phyloP scores from a whole-genome alignment of 2,797 vertebrate species.

The Enteromius radiatus region DNA sequence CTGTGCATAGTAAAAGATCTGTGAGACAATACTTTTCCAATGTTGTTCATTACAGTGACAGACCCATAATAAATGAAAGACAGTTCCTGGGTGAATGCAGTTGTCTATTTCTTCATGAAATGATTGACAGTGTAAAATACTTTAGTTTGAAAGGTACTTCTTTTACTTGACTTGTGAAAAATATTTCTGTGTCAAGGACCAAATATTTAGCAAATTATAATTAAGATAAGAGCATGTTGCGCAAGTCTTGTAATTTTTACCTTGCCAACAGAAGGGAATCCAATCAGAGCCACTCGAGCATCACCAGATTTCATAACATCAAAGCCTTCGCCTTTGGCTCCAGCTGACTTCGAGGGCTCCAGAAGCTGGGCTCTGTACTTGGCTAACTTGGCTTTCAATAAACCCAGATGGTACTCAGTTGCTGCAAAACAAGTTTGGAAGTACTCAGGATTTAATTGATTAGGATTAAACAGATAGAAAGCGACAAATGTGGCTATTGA shows the following conservation, averaged over 20 bases:
- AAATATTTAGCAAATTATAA: not conserved
- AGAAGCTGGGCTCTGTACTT: conserved; percentile 96
- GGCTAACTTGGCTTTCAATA: conserved; percentile 96
- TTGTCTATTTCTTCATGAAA: not conserved
- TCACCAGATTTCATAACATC: conserved; percentile 99
- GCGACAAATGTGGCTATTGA: not conserved
- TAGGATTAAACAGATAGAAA: not conserved
- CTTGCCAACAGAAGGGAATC: conserved; percentile 99
- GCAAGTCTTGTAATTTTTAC: conserved; percentile 69
- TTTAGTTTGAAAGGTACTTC: not conserved
- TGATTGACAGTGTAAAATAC: not conserved
- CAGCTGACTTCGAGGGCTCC: conserved; percentile 91
- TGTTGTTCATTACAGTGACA: not conserved
- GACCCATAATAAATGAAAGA: not conserved
- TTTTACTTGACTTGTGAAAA: not conserved
- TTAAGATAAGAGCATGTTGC: not conserved
- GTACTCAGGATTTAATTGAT: not conserved
- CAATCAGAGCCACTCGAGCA: conserved; percentile 93
- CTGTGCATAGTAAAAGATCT: not conserved
- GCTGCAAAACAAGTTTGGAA: conserved; percentile 73
- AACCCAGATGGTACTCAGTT: conserved; percentile 95
- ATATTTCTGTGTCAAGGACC: not conserved
- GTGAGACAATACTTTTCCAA: not conserved
- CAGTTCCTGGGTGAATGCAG: not conserved
- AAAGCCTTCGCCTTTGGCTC: conserved; percentile 95